Percentiles rank a stretch among this genome's conserved stretches.
Conservation (phyloP, 2,888 invertebrate species). For the Blastobasis lacticolella region DNA sequence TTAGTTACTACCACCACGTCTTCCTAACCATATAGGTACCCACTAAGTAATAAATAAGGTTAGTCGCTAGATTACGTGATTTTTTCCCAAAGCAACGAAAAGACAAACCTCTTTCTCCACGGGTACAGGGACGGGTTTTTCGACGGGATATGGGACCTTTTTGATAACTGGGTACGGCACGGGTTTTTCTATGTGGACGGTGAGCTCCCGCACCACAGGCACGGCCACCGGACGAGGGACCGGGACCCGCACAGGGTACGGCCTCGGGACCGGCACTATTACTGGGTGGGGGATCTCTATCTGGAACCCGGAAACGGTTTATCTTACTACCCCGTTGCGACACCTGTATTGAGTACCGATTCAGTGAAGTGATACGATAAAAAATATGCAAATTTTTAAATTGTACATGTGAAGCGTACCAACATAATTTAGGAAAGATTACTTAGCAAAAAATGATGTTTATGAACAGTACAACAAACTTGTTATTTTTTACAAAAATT, state of each 20-base stretch:
- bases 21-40: no score
- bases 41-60: no score
- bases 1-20: no score
- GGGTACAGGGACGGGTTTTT: constrained; percentile 82
- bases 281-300: constrained; percentile 84
- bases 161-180: constrained; percentile 82
- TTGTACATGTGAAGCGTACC: no score
- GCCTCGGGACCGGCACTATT: constrained; percentile 82
- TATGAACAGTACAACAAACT: no score
- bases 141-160: constrained; percentile 81
- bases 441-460: no score
- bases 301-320: constrained; percentile 43
- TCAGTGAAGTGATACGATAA: no score
- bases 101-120: constrained; percentile 80
- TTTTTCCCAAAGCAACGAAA: background rate
- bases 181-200: constrained; percentile 73
- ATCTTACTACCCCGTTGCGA: no score
- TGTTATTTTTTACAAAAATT: no score
- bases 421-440: no score
- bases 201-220: constrained; percentile 76
- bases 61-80: background rate
- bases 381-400: no score
- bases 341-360: no score
- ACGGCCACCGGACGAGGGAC: constrained; percentile 81
- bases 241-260: constrained; percentile 83